Evolutionary conservation across 1,140 invertebrate species (phyloP), one percentile per base, ranked within the genome.

Genomic region (Neodiprion fabricii): DNA sequence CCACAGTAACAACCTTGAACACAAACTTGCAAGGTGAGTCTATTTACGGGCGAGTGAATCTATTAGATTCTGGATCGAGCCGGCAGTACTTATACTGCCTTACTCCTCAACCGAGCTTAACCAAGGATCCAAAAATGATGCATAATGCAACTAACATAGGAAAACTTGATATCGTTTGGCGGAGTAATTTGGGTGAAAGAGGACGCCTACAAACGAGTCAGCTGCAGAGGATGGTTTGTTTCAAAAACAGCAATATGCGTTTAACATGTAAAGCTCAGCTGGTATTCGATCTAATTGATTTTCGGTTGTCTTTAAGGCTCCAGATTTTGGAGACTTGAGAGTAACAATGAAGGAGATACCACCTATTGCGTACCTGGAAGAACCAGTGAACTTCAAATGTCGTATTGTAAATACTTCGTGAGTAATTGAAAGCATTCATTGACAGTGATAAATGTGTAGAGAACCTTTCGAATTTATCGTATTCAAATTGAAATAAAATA

Each of bases 91-190:
- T 99, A 7, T 99, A 99, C 87, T 96, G 96, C 81, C 90, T 99
- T 21, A 92, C 91, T 77, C 97, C 97, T 47, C 90, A 94, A 80
- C 90, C 91, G 69, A 93, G 93, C 84, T 90, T 94, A 73, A 90
- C 92, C 12, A 91, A 90, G 67, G 93, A 97, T 88, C 90, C 92
- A 8, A 94, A 95, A 82, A 89, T 93, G 70, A 87, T 97, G 71
- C 93, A 93, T 79, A 93, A 94, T 77, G 93, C 96, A 1, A 97
- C 94, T 65, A 96, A 95, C 86, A 97, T 99, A 82, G 98, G 98
- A 1, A 99, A 99, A 89, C 88, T 99, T 23, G 98, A 99, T 88
- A 99, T 99, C 84, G 94, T 98, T 7, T 99, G 98, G 98, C 92
- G 97, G 83, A 97, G 96, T 65, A 96, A 97, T 89, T 92, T 99